Evolutionary conservation across 2,888 invertebrate genomes (phyloP), one percentile per base, ranked within the genome.

Genomic region (Agrochola circellaris): DNA sequence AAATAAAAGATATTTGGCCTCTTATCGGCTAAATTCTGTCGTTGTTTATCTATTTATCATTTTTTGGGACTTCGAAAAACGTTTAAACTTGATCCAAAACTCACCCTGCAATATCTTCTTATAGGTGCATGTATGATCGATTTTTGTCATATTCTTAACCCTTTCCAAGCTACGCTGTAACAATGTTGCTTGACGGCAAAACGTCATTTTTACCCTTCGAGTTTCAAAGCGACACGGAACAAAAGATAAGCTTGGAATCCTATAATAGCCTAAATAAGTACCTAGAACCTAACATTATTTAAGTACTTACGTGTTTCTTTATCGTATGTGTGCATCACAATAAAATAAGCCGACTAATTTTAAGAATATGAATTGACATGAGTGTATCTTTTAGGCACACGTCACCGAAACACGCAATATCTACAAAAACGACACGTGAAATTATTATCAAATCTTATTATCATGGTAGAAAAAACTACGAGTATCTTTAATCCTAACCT

Each of bases 141-240:
- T 9, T 23, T 54, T n/a, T 54, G 23, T n/a, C 9, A 54, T n/a
- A 0, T 54, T 23, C 1, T 23, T 4, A n/a, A n/a, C n/a, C 56
- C 56, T n/a, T 13, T n/a, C 56, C 56, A 56, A 56, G n/a, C 11
- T n/a, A n/a, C 13, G 11, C 56, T 15, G 15, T 13, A 42, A 20
- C 34, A 64, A 38, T 13, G 2, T 42, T n/a, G 4, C 20, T 45
- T 42, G 9, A 23, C 8, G 13, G 8, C 30, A 34, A 13, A 70
- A 71, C n/a, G n/a, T n/a, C n/a, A n/a, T 34, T 64, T 64, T 48
- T 20, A 62, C n/a, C 48, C 71, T 48, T 38, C 26, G 65, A 34
- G 54, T 34, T 34, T 34, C 34, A 30, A 30, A 30, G 30, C 30
- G 30, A 30, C 30, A 30, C 1, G 30, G 1, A 30, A 30, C 30